These are phyloP conservation scores for Operophtera brumata DNA, from an alignment of 2,888 invertebrate genomes.

Conservation along the genomic window DNA sequence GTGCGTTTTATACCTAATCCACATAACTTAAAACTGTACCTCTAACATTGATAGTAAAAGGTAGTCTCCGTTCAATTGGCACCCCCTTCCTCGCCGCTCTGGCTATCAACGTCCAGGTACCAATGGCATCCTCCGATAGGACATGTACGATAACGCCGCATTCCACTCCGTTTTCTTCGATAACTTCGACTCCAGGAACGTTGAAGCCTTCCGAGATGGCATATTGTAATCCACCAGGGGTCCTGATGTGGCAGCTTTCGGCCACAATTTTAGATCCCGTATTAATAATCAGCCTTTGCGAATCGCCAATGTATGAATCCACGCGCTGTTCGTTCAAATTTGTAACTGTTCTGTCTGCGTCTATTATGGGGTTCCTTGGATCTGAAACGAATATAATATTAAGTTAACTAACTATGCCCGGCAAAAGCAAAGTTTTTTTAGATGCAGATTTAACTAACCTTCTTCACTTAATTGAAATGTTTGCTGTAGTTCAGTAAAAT, in stretches of 20 bases:
- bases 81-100: conserved; percentile 37
- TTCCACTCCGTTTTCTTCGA: conserved; percentile 36
- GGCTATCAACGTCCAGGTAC: conserved; percentile 58
- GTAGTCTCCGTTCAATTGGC: conserved; percentile 51
- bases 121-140: conserved; percentile 44
- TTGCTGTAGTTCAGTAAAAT: conserved; percentile 39
- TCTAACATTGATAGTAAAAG: conserved; percentile 58
- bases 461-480: conserved; percentile 40
- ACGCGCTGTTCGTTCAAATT: conserved; percentile 23
- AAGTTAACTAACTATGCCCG: background rate
- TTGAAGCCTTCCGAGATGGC: conserved; percentile 44
- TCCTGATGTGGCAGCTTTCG: conserved; percentile 54
- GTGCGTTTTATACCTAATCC: conserved; percentile 28
- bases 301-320: conserved; percentile 32
- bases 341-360: conserved; percentile 37
- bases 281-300: conserved; percentile 40
- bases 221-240: conserved; percentile 49
- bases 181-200: conserved; percentile 42
- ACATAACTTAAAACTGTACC: conserved; percentile 44
- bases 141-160: conserved; percentile 53
- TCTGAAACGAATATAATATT: conserved; percentile 36
- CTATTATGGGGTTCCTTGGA: conserved; percentile 40
- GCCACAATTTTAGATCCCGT: conserved; percentile 20
- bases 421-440: background rate
- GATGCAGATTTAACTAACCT: conserved; percentile 39